Base-by-base conservation (phyloP, 2,888 invertebrate species). In the Augiades crinisus region DNA sequence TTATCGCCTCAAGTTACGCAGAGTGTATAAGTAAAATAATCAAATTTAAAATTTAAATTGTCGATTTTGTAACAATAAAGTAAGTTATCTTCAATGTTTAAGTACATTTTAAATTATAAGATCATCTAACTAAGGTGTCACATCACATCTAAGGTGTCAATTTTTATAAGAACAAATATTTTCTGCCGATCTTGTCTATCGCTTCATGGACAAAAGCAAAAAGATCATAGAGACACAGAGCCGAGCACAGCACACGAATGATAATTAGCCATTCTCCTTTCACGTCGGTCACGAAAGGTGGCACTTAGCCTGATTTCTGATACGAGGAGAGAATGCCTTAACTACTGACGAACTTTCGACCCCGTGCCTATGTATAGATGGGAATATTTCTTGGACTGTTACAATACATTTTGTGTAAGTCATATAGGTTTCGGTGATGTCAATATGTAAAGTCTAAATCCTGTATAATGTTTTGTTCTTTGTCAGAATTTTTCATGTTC, bases 1-100 rank as follows among this genome's bases (percentile, higher is more conserved):
- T 50, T 50, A 50, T 50, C 34, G 43, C 41, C 17, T 43, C 7
- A 43, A 50, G 21, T 50, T 41, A 49, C 17, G 24, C 14, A 10
- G 12, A 27, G 27, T 10, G 10, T 8, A 10, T 10, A 27, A 27
- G 27, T 27, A 10, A 27, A 27, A 27, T 27, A 27, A 27, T 8
- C 10, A 27, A 4, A 4, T 4, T 27, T 27, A 8, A 8, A 8
- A 10, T 27, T n/a, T 10, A 10, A 27, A 19, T 19, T 3, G 27
- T 10, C 3, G 4, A 27, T 10, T 27, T 27, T 5, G 27, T 5
- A 10, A 10, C 10, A 10, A n/a, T 10, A 10, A 27, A 10, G n/a
- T 14, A 19, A 30, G 4, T 17, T n/a, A 5, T 13, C 1, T 14
- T 40, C 3, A 21, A 14, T 8, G n/a, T 12, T 24, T 40, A n/a